phyloP scores from a whole-genome alignment of 2,113 vertebrate genomes.

The Serilophus lunatus region DNA sequence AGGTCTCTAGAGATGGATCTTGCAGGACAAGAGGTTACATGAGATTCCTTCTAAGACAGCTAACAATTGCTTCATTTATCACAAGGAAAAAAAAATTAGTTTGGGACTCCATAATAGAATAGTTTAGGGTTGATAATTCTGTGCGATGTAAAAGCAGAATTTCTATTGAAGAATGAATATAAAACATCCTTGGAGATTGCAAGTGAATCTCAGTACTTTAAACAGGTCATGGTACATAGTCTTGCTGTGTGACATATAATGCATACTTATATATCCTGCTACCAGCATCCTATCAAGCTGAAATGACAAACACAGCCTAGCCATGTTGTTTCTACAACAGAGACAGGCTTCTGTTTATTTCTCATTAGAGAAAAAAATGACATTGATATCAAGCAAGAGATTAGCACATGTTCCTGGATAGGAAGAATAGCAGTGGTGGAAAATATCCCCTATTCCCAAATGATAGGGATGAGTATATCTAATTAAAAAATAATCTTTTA shows the following conservation, averaged over 20 bases:
- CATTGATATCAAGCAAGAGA: constrained; percentile 25
- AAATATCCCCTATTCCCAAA: constrained; percentile 60
- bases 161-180: neutral
- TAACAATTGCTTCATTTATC: neutral
- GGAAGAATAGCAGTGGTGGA: neutral
- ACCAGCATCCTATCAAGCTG: neutral
- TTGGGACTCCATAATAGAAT: neutral
- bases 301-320: neutral
- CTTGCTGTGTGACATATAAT: neutral
- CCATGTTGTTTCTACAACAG: neutral
- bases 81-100: neutral
- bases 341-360: constrained; percentile 12
- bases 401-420: neutral
- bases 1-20: neutral
- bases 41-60: neutral
- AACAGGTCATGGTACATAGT: neutral
- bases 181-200: neutral
- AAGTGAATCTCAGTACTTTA: neutral
- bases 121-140: neutral
- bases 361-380: constrained; percentile 21
- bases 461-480: constrained; percentile 58
- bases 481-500: constrained; percentile 74
- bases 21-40: neutral
- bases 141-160: neutral
- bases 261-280: neutral